Conservation (phyloP, 92 coral and sea anemone species). For the Paragorgia papillata region DNA sequence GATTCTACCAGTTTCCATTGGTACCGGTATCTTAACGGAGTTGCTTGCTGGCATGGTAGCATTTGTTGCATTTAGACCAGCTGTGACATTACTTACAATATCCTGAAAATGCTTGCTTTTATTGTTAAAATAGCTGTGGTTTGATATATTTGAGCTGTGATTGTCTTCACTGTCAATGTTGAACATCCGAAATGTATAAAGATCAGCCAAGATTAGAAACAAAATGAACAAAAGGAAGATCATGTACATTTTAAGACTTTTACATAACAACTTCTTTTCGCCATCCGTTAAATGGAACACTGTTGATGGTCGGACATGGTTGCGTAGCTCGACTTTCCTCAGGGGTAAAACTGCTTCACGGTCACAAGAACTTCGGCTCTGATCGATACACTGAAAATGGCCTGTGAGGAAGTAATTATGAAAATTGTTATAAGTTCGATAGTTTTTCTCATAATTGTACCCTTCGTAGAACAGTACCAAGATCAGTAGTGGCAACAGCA, state of each 20-base stretch:
- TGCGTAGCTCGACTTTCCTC: slow-evolving; percentile 86
- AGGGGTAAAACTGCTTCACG: slow-evolving; percentile 81
- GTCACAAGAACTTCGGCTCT: slow-evolving; percentile 83
- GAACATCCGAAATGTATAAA: slow-evolving; percentile 63
- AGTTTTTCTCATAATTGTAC: slow-evolving; percentile 82
- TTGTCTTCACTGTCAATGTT: slow-evolving; percentile 20
- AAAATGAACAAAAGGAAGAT: slow-evolving; percentile 73
- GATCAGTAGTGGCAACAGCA: slow-evolving; percentile 79
- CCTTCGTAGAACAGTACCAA: slow-evolving; percentile 80
- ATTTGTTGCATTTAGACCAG: slow-evolving; percentile 5
- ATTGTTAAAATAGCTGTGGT: background rate
- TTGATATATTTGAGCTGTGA: background rate
- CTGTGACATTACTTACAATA: background rate
- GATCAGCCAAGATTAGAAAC: slow-evolving; percentile 68
- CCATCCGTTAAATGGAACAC: slow-evolving; percentile 70
- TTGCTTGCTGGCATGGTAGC: slow-evolving; percentile 14
- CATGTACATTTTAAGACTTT: slow-evolving; percentile 63
- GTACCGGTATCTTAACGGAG: background rate
- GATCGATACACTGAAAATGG: slow-evolving; percentile 93
- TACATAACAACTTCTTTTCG: slow-evolving; percentile 69
- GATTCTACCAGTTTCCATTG: background rate
- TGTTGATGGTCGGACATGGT: slow-evolving; percentile 76
- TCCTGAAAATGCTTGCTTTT: background rate
- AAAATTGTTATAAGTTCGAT: slow-evolving; percentile 74
- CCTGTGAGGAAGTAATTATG: slow-evolving; percentile 88